Evolutionary conservation across 1,140 invertebrate genomes (phyloP).

Genomic region (Agrypnia vestita): DNA sequence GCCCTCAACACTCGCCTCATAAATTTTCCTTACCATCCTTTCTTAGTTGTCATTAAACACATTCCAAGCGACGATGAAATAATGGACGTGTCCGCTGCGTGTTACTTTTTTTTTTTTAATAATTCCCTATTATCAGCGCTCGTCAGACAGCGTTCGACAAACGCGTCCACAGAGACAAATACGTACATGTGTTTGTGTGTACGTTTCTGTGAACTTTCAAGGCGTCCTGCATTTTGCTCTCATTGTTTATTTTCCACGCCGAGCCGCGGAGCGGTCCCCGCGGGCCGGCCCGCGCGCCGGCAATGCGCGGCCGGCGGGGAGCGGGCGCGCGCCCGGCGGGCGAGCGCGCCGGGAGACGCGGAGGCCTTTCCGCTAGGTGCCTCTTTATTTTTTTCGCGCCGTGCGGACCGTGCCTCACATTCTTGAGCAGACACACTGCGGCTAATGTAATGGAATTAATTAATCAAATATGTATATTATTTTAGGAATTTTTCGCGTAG

Average conservation of each 20-base stretch:
- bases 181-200: slow-evolving; percentile 33
- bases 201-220: slow-evolving; percentile 44
- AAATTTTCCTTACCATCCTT: no score
- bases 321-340: not conserved
- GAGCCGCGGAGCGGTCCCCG: slow-evolving; percentile 18
- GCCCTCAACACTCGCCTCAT: no score
- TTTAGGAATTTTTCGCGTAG: slow-evolving; percentile 37
- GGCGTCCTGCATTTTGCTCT: slow-evolving; percentile 47
- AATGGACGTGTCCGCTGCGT: no score
- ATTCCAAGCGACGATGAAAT: no score
- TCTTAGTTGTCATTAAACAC: no score
- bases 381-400: not conserved
- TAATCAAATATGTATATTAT: slow-evolving; percentile 46
- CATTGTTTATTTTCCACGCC: slow-evolving; percentile 41
- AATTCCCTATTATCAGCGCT: no score
- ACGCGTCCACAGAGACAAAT: slow-evolving; percentile 20
- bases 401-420: not conserved
- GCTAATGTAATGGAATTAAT: slow-evolving; percentile 31
- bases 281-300: not conserved
- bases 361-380: not conserved
- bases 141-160: not conserved
- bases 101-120: no score
- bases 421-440: slow-evolving; percentile 20
- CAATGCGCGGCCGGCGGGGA: not conserved
- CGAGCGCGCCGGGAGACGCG: not conserved